phyloP scores from a whole-genome alignment of 2,888 invertebrate genomes.

The Drosophila phalerata region DNA sequence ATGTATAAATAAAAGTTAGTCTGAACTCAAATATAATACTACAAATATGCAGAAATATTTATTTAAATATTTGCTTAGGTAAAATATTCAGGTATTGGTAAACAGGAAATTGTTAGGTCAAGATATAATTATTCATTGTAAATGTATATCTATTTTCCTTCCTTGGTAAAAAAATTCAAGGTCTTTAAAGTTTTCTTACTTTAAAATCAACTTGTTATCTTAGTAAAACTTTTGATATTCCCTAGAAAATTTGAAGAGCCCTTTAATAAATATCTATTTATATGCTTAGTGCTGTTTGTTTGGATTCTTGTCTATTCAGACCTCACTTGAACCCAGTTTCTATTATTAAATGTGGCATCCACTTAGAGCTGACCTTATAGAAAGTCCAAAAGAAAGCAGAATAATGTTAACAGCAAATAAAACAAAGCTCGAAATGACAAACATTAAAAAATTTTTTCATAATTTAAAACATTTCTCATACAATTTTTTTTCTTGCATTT shows the following conservation, averaged over 20 bases:
- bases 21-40: too few relatives aligned
- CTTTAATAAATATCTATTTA: neutral
- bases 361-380: conserved; percentile 16
- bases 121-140: too few relatives aligned
- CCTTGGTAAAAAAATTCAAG: neutral
- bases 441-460: conserved; percentile 44
- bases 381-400: neutral
- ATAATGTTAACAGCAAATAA: conserved; percentile 4
- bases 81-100: too few relatives aligned
- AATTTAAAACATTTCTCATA: conserved; percentile 33
- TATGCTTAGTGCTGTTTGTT: neutral
- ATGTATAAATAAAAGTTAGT: too few relatives aligned
- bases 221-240: neutral
- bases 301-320: neutral
- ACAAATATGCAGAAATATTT: too few relatives aligned
- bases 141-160: neutral
- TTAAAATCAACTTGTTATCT: neutral
- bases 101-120: too few relatives aligned
- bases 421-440: conserved; percentile 18
- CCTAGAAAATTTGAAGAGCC: neutral
- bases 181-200: neutral
- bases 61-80: too few relatives aligned
- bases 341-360: conserved; percentile 10
- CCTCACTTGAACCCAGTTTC: conserved; percentile 10
- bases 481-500: conserved; percentile 19